Base-by-base conservation (phyloP, 1,140 invertebrate species). In the Leptinotarsa defecta region DNA sequence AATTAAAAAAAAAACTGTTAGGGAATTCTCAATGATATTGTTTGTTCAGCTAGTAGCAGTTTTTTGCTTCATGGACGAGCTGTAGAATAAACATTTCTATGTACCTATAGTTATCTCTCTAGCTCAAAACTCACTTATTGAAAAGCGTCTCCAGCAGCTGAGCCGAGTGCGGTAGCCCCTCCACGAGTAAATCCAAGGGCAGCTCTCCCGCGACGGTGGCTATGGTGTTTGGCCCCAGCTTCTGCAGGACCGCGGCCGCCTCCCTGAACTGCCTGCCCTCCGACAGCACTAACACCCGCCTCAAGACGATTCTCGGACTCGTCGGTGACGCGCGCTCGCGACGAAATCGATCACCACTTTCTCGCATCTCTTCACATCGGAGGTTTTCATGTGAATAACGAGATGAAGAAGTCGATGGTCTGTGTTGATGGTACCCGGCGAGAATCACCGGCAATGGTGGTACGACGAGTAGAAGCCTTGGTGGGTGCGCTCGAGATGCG, bases 131-230 rank as follows among this genome's bases (percentile, higher is more conserved):
- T 84, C 81, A 88, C 89, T 94, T 94, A 74, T 91, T 91, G 81
- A 96, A 94, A 1, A 97, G 88, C 0, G 94, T 94, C 84, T 97
- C 95, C 64, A 98, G 86, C 57, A 97, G 88, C 76, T 94, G 92
- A 1, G 96, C 89, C 68, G 93, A 95, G 83, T 95, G 92, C 3
- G 96, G 96, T 85, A 97, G 88, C 3, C 94, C 91, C 79, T 97
- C 95, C 27, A 96, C 91, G 78, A 97, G 89, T 77, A 95, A 86
- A 83, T 97, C 95, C 20, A 96, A 88, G 0, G 95, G 96, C 73
- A 98, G 87, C 76, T 97, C 94, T 1, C 89, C 86, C 0, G 91
- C 89, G 17, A 95, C 92, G 6, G 89, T 89, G 72, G 90, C 90
- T 75, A 96, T 87, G 1, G 94, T 94, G 1, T 90, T 91, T 49